phyloP scores from a whole-genome alignment of 2,797 vertebrate genomes.

The Sitta carolinensis region DNA sequence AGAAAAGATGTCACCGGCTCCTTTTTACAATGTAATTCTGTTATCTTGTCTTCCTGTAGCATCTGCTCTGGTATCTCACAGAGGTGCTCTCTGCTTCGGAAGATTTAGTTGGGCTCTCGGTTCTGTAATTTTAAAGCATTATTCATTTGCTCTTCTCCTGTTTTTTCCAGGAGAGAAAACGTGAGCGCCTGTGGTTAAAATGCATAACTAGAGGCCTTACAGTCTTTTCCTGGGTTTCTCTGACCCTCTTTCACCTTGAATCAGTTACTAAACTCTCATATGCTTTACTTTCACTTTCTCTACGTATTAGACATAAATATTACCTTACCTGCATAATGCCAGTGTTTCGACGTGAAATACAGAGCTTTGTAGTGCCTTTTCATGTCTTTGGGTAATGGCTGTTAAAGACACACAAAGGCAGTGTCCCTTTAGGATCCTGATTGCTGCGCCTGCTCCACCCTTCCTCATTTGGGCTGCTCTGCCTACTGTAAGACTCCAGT shows the following conservation, averaged over 20 bases:
- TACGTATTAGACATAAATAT: not conserved
- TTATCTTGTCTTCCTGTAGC: not conserved
- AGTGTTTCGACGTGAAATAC: not conserved
- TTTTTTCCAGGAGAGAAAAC: slow-evolving; percentile 7
- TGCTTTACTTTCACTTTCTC: not conserved
- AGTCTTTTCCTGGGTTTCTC: not conserved
- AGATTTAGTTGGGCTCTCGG: not conserved
- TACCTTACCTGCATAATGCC: not conserved
- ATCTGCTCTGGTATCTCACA: not conserved
- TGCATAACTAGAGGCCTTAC: not conserved
- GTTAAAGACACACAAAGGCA: not conserved
- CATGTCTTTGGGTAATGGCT: not conserved
- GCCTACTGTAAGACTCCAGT: not conserved
- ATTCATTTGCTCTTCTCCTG: not conserved
- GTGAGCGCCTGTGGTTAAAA: slow-evolving; percentile 33
- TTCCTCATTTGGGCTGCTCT: not conserved
- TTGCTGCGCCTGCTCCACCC: not conserved
- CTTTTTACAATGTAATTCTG: not conserved
- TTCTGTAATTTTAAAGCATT: not conserved
- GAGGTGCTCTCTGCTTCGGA: not conserved
- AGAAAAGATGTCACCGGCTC: not conserved
- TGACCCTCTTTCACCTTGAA: not conserved
- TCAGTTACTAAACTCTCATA: not conserved
- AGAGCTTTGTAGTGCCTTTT: not conserved
- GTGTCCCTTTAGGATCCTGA: not conserved